Conservation (phyloP, 2,113 vertebrate genomes). For the Camelus bactrianus region DNA sequence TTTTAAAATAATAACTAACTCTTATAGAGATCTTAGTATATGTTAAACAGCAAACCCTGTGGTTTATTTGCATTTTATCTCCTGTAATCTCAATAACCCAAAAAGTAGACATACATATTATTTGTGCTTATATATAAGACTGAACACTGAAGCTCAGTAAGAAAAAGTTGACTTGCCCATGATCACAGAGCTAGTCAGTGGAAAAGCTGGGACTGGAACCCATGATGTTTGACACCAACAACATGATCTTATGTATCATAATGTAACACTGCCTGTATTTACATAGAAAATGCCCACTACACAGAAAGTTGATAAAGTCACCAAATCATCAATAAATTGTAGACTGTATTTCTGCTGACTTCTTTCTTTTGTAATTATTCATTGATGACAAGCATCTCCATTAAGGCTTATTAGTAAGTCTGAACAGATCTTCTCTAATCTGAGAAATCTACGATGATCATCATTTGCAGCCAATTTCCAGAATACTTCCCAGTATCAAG, state of each 20-base stretch:
- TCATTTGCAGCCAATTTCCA: neutral
- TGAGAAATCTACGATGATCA: neutral
- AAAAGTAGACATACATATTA: neutral
- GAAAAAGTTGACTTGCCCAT: neutral
- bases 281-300: neutral
- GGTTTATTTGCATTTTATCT: neutral
- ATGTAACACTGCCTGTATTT: neutral
- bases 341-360: neutral
- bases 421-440: neutral
- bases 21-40: neutral
- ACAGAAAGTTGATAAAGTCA: neutral
- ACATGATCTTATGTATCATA: neutral
- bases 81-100: neutral
- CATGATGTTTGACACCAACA: neutral
- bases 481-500: neutral
- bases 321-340: neutral
- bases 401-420: neutral
- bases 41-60: neutral
- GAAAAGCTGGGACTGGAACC: neutral
- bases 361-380: neutral
- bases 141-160: neutral
- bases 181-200: neutral
- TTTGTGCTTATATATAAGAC: neutral
- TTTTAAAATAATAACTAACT: slow-evolving; percentile 13
- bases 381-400: neutral